A percentile compares a stretch with the other conserved stretches of the same genome.
phyloP scores from a whole-genome alignment of 2,888 invertebrate genomes.

The Mesorhabditis spiculigera region DNA sequence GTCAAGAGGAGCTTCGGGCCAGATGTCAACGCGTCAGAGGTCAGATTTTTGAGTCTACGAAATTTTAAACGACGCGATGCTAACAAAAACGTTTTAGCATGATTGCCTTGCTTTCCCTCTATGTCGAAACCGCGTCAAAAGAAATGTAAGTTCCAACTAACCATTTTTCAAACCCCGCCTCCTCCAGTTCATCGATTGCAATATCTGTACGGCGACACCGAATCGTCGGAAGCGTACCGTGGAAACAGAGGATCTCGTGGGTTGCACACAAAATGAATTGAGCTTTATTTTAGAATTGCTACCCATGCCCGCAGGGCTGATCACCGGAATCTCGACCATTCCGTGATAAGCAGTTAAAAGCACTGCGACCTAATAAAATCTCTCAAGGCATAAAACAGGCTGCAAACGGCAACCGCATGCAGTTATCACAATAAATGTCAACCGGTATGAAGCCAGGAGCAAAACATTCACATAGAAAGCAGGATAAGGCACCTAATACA shows the following conservation, averaged over 20 bases:
- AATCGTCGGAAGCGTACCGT: constrained; percentile 35
- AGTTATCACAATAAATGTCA: too few relatives aligned
- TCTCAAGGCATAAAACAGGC: too few relatives aligned
- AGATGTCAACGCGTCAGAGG: constrained; percentile 48
- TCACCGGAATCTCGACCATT: not conserved
- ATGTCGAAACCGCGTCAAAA: constrained; percentile 44
- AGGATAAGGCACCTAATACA: too few relatives aligned
- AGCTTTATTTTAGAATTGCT: constrained; percentile 38
- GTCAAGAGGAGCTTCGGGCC: constrained; percentile 47
- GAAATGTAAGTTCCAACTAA: constrained; percentile 33
- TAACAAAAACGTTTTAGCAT: constrained; percentile 23
- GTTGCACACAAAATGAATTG: not conserved
- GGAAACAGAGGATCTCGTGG: constrained; percentile 26
- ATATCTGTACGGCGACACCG: constrained; percentile 40
- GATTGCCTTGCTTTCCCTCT: constrained; percentile 49
- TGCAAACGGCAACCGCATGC: too few relatives aligned
- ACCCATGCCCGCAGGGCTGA: constrained; percentile 35
- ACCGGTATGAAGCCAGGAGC: too few relatives aligned
- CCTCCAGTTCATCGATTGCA: constrained; percentile 37
- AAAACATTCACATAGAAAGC: too few relatives aligned
- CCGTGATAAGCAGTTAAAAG: too few relatives aligned
- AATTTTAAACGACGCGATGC: constrained; percentile 2
- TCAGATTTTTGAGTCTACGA: constrained; percentile 12
- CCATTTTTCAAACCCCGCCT: not conserved
- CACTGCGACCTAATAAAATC: too few relatives aligned